phyloP scores from a whole-genome alignment of 2,888 invertebrate genomes.

The Rhingia campestris region DNA sequence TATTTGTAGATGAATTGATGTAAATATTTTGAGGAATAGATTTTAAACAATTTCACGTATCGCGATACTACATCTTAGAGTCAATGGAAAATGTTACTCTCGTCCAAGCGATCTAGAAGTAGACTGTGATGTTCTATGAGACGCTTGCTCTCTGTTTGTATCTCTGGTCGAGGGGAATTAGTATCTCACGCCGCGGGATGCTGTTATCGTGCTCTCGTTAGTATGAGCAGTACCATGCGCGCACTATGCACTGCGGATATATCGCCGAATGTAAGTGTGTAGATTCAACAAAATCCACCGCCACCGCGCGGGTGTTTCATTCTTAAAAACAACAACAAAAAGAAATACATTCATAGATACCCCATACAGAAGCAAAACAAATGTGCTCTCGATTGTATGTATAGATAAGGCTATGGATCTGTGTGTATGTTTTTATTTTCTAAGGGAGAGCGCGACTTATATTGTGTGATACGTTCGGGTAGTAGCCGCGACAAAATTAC shows the following conservation, averaged over 20 bases:
- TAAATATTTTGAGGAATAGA: slow-evolving; percentile 15
- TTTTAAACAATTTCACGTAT: slow-evolving; percentile 40
- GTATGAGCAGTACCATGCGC: slow-evolving; percentile 61
- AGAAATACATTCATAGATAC: neutral
- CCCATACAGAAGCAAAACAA: slow-evolving; percentile 34
- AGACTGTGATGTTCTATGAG: slow-evolving; percentile 66
- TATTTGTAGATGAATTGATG: slow-evolving; percentile 17
- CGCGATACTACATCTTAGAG: slow-evolving; percentile 58
- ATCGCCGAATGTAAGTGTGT: slow-evolving; percentile 5
- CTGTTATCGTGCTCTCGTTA: slow-evolving; percentile 45
- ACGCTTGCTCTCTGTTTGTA: slow-evolving; percentile 64
- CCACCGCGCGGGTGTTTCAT: slow-evolving; percentile 62
- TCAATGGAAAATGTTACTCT: slow-evolving; percentile 38
- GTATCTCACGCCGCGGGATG: slow-evolving; percentile 62
- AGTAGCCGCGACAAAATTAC: slow-evolving; percentile 65
- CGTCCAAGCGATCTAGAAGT: slow-evolving; percentile 54
- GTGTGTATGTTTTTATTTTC: slow-evolving; percentile 9
- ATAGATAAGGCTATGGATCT: neutral
- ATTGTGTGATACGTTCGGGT: slow-evolving; percentile 50
- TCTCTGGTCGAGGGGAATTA: slow-evolving; percentile 48
- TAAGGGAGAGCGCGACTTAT: slow-evolving; percentile 37
- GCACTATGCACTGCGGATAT: slow-evolving; percentile 47
- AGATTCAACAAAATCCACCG: slow-evolving; percentile 8
- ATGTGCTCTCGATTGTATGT: slow-evolving; percentile 9
- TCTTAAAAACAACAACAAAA: slow-evolving; percentile 34